These are phyloP conservation scores for Drosophila lutescens DNA, from an alignment of 2,888 invertebrate species.

Conservation along the genomic window DNA sequence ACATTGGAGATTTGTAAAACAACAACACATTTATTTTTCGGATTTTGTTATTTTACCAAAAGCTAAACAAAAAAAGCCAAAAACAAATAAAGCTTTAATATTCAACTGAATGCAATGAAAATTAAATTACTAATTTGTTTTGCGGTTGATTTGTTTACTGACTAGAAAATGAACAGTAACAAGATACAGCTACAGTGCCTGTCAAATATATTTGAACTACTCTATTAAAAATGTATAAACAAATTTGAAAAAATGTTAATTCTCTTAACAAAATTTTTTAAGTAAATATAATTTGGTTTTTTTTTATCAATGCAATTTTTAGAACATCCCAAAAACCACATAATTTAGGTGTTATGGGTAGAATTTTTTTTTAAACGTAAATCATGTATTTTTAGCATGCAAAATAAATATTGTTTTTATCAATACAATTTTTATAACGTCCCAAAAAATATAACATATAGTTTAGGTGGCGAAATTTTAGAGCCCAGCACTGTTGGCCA, in stretches of 20 bases:
- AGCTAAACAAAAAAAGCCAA: neutral
- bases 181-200: neutral
- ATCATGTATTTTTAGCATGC: too few relatives aligned
- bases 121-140: conserved; percentile 48
- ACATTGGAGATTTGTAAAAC: conserved; percentile 24
- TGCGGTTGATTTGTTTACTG: conserved; percentile 43
- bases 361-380: too few relatives aligned
- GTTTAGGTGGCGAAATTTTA: neutral
- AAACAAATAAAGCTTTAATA: conserved; percentile 17
- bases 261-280: too few relatives aligned
- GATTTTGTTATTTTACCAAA: conserved; percentile 5
- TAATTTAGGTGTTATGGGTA: too few relatives aligned
- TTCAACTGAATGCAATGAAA: conserved; percentile 38
- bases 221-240: neutral
- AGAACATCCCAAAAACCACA: neutral
- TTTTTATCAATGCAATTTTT: too few relatives aligned
- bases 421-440: too few relatives aligned
- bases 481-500: neutral
- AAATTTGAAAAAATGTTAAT: too few relatives aligned
- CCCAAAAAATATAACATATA: too few relatives aligned
- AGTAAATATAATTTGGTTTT: too few relatives aligned
- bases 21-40: conserved; percentile 23
- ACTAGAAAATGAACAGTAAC: conserved; percentile 28
- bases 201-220: neutral
- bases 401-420: too few relatives aligned